Base-by-base conservation (phyloP, 2,797 vertebrate genomes). In the Chloroceryle amazona region DNA sequence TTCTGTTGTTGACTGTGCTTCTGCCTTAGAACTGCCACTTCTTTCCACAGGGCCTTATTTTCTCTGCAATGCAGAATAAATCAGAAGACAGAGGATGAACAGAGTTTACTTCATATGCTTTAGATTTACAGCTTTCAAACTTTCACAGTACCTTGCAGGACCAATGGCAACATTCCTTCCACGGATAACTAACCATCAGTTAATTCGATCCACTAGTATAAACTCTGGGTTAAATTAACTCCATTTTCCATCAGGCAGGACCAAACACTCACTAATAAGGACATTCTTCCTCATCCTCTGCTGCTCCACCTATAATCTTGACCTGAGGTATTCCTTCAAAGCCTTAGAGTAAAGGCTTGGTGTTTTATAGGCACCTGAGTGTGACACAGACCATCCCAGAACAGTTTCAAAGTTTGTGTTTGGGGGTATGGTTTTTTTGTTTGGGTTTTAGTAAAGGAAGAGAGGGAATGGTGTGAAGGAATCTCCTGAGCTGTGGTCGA, bases 1-100 rank as follows among this genome's bases (percentile, higher is more conserved):
- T 98, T 97, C 96, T 98, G 97, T 95, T 98, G 97, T 70, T 98
- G 96, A 90, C 71, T 96, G 94, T 98, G 97, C 79, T 98, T 98
- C 92, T 98, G 95, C 74, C 94, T 98, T 75, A 98, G 90, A 90
- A 85, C 96, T 80, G 96, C 95, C 82, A 98, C 93, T 94, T 98
- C 97, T 89, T 97, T 95, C 94, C 97, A 97, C 74, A 98, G 94
- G 55, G 93, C 82, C 87, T 97, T 67, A 93, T 98, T 98, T 96
- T 98, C 95, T 91, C 98, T 98, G 94, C 51, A 97, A 96, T 91
- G 96, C 91, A 89, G 95, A 96, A 91, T 96, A 91, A 96, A 94
- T 90, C 73, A 89, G 65, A 92, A 96, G 95, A 96, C 90, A 97
- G 86, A 95, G 91, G 68, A 76, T 93, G 80, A 86, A 91, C 83